phyloP scores from a whole-genome alignment of 2,113 vertebrate species.

The Caloenas nicobarica region DNA sequence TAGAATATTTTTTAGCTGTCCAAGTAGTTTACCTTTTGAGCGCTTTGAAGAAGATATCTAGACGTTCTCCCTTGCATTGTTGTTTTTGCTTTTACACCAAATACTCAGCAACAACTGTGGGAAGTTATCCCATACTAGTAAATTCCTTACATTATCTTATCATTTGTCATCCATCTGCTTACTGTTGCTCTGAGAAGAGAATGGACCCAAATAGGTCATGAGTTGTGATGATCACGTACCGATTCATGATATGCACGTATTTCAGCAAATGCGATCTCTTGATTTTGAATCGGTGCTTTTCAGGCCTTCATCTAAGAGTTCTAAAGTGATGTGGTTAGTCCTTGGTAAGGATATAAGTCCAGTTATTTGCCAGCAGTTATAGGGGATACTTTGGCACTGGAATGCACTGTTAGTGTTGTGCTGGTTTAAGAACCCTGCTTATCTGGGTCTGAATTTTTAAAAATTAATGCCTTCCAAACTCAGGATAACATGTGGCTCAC shows the following conservation, averaged over 20 bases:
- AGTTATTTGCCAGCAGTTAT: neutral
- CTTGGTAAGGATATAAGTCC: neutral
- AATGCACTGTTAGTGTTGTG: neutral
- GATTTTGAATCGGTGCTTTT: neutral
- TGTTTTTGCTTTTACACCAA: neutral
- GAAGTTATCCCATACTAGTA: neutral
- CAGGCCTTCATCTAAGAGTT: neutral
- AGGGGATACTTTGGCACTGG: neutral
- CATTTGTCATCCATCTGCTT: rapidly evolving
- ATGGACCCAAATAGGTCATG: neutral
- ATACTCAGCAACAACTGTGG: neutral
- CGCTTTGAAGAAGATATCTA: neutral
- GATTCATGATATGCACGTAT: neutral
- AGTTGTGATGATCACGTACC: neutral
- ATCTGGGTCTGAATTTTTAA: neutral
- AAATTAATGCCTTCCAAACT: neutral
- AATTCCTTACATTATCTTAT: neutral
- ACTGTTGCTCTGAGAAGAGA: neutral
- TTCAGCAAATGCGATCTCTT: neutral
- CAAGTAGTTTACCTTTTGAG: neutral
- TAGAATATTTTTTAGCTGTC: neutral
- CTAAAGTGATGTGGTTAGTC: neutral
- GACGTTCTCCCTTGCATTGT: neutral
- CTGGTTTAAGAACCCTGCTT: neutral
- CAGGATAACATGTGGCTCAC: neutral